These are phyloP conservation scores for Clamator glandarius DNA, from an alignment of 2,797 vertebrate genomes.

Conservation along the genomic window DNA sequence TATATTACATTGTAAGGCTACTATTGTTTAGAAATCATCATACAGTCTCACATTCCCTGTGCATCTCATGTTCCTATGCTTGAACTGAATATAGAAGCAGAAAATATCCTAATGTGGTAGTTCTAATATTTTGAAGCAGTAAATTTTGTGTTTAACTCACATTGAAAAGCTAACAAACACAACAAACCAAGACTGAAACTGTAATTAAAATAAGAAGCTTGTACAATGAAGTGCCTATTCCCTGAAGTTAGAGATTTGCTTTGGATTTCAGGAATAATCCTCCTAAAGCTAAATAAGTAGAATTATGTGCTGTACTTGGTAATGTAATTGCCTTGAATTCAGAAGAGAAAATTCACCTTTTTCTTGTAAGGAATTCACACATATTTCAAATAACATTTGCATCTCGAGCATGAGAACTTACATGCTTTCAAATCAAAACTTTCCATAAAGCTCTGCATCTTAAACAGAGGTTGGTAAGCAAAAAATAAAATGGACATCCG, in stretches of 20 bases:
- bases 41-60: not conserved
- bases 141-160: not conserved
- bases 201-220: not conserved
- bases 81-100: not conserved
- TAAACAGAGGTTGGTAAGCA: not conserved
- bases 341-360: not conserved
- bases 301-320: not conserved
- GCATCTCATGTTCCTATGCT: not conserved
- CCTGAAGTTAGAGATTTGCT: not conserved
- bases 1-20: not conserved
- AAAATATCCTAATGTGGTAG: not conserved
- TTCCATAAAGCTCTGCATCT: not conserved
- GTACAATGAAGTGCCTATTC: not conserved
- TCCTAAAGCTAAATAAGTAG: not conserved
- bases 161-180: not conserved
- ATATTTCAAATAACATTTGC: not conserved
- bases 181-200: not conserved
- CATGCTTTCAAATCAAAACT: not conserved
- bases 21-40: not conserved
- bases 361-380: not conserved
- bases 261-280: slow-evolving; percentile 19
- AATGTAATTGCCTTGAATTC: not conserved
- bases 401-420: not conserved
- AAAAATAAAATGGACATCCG: not conserved
- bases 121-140: not conserved